A percentile compares a stretch with the other conserved stretches of the same genome.
These are phyloP conservation scores for Astyanax mexicanus DNA, from an alignment of 2,797 vertebrate genomes.

Conservation along the genomic window DNA sequence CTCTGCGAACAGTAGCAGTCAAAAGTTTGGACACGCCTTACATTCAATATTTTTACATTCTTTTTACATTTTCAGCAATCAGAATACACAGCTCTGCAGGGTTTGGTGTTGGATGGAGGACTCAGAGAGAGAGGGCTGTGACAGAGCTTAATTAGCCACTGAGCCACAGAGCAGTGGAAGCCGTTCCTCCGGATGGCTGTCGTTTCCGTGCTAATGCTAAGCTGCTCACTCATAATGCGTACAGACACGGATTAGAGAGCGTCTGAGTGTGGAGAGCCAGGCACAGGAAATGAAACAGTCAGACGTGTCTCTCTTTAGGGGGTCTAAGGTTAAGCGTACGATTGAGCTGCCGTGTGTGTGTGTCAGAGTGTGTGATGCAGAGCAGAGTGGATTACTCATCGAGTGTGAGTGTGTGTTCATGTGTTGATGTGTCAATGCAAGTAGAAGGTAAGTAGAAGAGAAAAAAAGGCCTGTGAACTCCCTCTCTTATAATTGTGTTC, in stretches of 20 bases:
- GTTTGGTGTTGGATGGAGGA: slow-evolving; percentile 40
- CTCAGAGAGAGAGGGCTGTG: slow-evolving; percentile 75
- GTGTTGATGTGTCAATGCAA: slow-evolving; percentile 21
- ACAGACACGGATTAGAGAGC: slow-evolving; percentile 68
- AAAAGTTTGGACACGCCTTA: no score
- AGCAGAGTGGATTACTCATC: slow-evolving; percentile 17
- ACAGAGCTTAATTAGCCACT: slow-evolving; percentile 79
- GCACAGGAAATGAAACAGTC: slow-evolving; percentile 45
- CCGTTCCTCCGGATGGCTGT: slow-evolving; percentile 74
- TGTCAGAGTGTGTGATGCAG: no score
- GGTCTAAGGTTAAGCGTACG: slow-evolving; percentile 14
- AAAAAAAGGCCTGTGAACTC: not conserved
- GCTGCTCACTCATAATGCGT: slow-evolving; percentile 65
- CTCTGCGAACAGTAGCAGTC: no score
- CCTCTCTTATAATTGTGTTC: no score
- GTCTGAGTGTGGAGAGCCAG: slow-evolving; percentile 15
- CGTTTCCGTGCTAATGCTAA: slow-evolving; percentile 69
- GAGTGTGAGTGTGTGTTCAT: not conserved
- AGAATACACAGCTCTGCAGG: slow-evolving; percentile 29
- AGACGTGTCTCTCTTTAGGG: slow-evolving; percentile 41
- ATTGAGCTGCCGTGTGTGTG: slow-evolving; percentile 19
- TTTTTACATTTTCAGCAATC: no score
- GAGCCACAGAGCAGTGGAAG: slow-evolving; percentile 63
- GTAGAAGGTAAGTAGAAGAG: slow-evolving; percentile 28
- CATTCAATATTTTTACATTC: no score